Base-by-base conservation (phyloP, 2,888 invertebrate genomes). In the Megalurothrips usitatus region DNA sequence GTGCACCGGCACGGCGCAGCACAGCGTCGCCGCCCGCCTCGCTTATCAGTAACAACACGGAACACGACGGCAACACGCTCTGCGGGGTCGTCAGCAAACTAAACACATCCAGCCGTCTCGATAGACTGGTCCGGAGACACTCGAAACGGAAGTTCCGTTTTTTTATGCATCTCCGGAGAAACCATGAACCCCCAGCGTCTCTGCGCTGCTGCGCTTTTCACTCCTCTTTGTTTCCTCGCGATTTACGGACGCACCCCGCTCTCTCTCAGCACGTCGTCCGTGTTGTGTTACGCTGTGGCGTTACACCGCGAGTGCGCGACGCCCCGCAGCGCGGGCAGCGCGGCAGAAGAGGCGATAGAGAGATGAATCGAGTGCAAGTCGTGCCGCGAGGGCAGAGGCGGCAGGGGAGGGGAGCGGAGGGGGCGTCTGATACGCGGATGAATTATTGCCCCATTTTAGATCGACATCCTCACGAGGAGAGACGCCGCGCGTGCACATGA, bases 371-470 rank as follows among this genome's bases (percentile, higher is more conserved):
- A 12, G 68, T 23, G 26, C 68, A 23, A 1, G 23, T 8, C 68
- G 58, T 26, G 68, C 26, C 11, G 68, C 68, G 26, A 26, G 26
- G 23, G n/a, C 10, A 12, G 68, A 26, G 23, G 68, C 8, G 68
- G 68, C 52, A 17, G 52, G 52, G 68, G 23, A 26, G 68, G 68
- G 26, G 1, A 12, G 10, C 9, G 6, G 12, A 26, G 68, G 68
- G 68, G 12, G 68, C 26, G 23, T 6, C 58, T 58, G 58, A 58
- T 58, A 58, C 58, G 52, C 52, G 52, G 14, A 75, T 75, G 68
- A 75, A 75, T 75, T 75, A 75, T 75, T 75, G 68, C 68, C 68
- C 68, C 68, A 75, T 26, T 75, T 75, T 75, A 75, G 68, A 75
- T 75, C 68, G 68, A 75, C 68, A 75, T 26, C 34, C 34, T 43